Evolutionary conservation across 2,113 vertebrate species (phyloP), one percentile per base, ranked within the genome.

Genomic region (Nannospalax galili): DNA sequence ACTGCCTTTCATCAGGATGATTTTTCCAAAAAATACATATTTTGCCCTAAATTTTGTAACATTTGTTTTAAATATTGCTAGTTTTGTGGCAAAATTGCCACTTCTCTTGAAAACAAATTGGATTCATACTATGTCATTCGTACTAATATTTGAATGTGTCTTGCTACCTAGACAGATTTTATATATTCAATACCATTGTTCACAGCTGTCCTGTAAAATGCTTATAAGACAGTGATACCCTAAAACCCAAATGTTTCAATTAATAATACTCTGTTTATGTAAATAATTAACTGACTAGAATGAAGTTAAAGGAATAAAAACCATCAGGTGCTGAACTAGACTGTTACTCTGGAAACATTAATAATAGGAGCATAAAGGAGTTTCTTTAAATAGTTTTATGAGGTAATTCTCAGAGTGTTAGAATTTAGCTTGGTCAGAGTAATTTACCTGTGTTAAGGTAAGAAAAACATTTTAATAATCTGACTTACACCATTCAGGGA

Each of bases 231-330:
- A 95, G 88, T 97, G 96, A 97, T 98, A 96, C 96, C 92, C 92
- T 98, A 97, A 98, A 97, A 98, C 88, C 95, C 98, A 98, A 75
- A 92, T 86, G 70, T 80, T 96, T 96, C 94, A 97, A 96, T 97
- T 98, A 98, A 92, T 97, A 78, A 77, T 96, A 89, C 79, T 72
- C 79, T 92, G 93, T 98, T 98, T 98, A 97, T 97, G 96, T 97
- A 96, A 98, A 97, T 98, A 96, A 97, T 98, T 97, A 96, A 95
- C 95, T 98, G 98, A 97, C 98, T 97, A 97, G 90, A 97, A 97
- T 97, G 92, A 97, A 84, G 87, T 92, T 92, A 91, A 94, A 45
- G 67, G 56, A 90, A 81, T 93, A 80, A 92, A 96, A 94, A 95
- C 32, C 75, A 35, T 93, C 91, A 87, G 67, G 60, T 80, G 16